phyloP scores from a whole-genome alignment of 2,888 invertebrate species.

The Mythimna loreyi region DNA sequence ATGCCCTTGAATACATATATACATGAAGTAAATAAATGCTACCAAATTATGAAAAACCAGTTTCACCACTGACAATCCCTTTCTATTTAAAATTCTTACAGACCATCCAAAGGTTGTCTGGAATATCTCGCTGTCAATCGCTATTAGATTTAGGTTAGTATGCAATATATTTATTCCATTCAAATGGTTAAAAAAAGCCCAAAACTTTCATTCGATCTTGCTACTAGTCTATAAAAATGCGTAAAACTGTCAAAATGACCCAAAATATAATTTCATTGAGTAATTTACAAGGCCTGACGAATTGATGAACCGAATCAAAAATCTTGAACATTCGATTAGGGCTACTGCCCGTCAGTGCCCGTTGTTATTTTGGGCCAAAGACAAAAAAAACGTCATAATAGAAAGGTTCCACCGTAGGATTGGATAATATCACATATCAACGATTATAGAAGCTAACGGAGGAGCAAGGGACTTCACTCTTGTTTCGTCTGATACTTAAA shows the following conservation, averaged over 20 bases:
- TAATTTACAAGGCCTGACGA: not conserved
- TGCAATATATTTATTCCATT: too few species aligned
- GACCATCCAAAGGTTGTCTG: too few species aligned
- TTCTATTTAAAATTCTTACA: too few species aligned
- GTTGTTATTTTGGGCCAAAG: constrained; percentile 24
- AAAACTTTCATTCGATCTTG: too few species aligned
- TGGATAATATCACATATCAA: constrained; percentile 36
- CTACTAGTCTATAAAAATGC: not conserved
- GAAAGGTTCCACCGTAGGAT: constrained; percentile 24
- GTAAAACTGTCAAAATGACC: not conserved
- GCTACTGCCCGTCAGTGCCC: constrained; percentile 16
- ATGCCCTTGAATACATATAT: too few species aligned
- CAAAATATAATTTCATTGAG: not conserved
- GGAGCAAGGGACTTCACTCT: constrained; percentile 26
- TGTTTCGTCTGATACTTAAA: constrained; percentile 47
- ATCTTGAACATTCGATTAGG: not conserved
- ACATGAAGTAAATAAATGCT: too few species aligned
- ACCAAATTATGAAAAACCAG: too few species aligned
- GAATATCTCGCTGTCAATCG: too few species aligned
- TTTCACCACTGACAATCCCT: too few species aligned
- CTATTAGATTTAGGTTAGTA: too few species aligned
- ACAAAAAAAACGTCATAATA: constrained; percentile 29
- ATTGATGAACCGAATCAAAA: constrained; percentile 1
- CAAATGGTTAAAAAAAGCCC: too few species aligned
- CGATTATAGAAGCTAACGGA: constrained; percentile 26